Evolutionary conservation across 2,888 invertebrate genomes (phyloP).

Genomic region (Platypus cylindrus): DNA sequence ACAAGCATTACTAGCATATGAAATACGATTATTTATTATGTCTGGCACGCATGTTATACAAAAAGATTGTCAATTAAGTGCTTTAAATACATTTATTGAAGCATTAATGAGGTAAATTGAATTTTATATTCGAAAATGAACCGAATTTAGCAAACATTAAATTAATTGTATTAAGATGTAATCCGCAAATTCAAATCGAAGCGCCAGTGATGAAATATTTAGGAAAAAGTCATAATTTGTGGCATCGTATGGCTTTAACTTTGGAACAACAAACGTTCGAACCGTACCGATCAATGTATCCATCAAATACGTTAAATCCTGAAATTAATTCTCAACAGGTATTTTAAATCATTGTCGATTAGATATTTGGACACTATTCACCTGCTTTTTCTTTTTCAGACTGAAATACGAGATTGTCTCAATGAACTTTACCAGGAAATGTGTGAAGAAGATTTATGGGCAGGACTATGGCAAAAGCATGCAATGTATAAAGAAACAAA

Average conservation of each 20-base stretch:
- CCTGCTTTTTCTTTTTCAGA: too few relatives aligned
- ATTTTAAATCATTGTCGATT: too few relatives aligned
- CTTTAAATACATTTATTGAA: constrained; percentile 87
- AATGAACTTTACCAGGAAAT: constrained; percentile 85
- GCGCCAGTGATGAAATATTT: constrained; percentile 70
- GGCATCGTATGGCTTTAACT: constrained; percentile 84
- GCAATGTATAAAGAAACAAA: constrained; percentile 84
- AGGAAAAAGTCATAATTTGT: constrained; percentile 88
- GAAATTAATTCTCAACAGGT: too few relatives aligned
- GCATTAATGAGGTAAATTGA: constrained; percentile 44
- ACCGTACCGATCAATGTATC: too few relatives aligned
- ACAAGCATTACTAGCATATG: constrained; percentile 55
- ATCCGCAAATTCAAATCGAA: constrained; percentile 70
- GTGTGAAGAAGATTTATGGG: constrained; percentile 94
- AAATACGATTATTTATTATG: constrained; percentile 81
- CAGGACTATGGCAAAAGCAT: constrained; percentile 88
- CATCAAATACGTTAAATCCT: too few relatives aligned
- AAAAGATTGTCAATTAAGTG: constrained; percentile 84
- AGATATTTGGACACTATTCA: too few relatives aligned
- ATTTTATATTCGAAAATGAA: neutral
- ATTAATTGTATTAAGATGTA: constrained; percentile 43
- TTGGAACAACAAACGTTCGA: constrained; percentile 80
- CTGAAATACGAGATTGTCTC: constrained; percentile 60
- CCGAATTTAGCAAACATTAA: neutral
- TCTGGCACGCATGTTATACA: constrained; percentile 89